Base-by-base conservation (phyloP, 1,140 invertebrate genomes). In the Melipona quadrifasciata region DNA sequence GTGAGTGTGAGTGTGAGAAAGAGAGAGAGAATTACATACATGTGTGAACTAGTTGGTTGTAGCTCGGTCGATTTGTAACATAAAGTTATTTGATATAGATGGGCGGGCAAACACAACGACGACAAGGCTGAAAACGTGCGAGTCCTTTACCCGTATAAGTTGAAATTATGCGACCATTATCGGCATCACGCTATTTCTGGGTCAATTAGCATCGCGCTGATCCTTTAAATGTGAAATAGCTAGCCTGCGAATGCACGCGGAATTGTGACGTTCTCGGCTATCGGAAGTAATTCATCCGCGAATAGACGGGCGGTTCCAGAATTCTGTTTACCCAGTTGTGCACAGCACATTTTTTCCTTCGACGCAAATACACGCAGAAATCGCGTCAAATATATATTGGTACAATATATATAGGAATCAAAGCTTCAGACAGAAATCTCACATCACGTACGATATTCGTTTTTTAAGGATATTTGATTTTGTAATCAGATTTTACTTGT, bases 101-200 rank as follows among this genome's bases (percentile, higher is more conserved):
- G 75, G 64, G 79, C 39, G 39, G 55, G 17, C 58, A 31, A 70
- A 34, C 27, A 58, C 75, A 71, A 80, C 77, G 84, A 84, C 87
- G 76, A 57, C 87, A 80, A 88, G 90, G 82, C 76, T 87, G 83
- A 53, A 58, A 65, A 78, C 78, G 65, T 24, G 47, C 34, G 31
- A 87, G 85, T 87, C 84, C 86, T 91, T 92, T 92, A 82, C 90
- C 90, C 90, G 91, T 91, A 91, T 90, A 87, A 67, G 75, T 64
- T 65, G 87, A 88, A 90, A 91, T 92, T 91, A 91, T 89, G 88
- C 90, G 86, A 77, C 87, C 86, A 86, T 92, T 91, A 91, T 92
- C 91, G 86, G 82, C 74, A 76, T 88, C 85, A 79, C 75, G 76
- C 85, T 91, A 89, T 91, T 91, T 91, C 86, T 90, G 82, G 86